Evolutionary conservation across 2,888 invertebrate genomes (phyloP), one percentile per base, ranked within the genome.

Genomic region (Eremobia ochroleuca): DNA sequence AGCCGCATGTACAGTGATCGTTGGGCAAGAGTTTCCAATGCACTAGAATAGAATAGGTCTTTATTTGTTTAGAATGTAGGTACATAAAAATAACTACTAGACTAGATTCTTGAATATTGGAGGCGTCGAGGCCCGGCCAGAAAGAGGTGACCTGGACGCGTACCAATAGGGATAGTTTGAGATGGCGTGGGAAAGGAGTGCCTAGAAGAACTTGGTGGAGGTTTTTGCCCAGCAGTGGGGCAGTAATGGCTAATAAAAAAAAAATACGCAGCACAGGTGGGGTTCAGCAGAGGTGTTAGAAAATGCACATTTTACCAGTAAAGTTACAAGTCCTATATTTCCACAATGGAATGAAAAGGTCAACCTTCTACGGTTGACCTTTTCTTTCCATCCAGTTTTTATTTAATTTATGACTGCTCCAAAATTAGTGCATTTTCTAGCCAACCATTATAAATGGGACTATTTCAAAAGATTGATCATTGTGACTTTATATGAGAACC

Each of bases 401-500:
- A 67, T 34, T 18, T n/a, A n/a, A n/a, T 67, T 52, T 34, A 34
- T 52, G 18, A 34, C 8, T 18, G 25, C 25, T 49, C 49, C 31
- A 34, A 66, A 31, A 46, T 49, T 9, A 0, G 18, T n/a, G 5
- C 28, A 46, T n/a, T 46, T 58, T 52, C 15, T 21, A 79, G 13
- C 5, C n/a, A 59, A 25, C 31, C n/a, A 11, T 28, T 37, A 52
- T 31, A 71, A 34, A 62, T 46, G 4, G 3, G 25, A 72, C 31
- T 37, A 34, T 46, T 77, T 15, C 21, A 72, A 37, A 37, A 64
- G 61, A 80, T 72, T 62, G 4, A 62, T 72, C 21, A n/a, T 46
- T 46, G 25, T 46, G 25, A 31, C 55, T 80, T 73, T 46, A 62
- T 80, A 0, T 31, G n/a, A 25, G 62, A n/a, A 21, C 3, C 21